Conservation (phyloP, 1,140 invertebrate genomes). For the Sycophila sp. region DNA sequence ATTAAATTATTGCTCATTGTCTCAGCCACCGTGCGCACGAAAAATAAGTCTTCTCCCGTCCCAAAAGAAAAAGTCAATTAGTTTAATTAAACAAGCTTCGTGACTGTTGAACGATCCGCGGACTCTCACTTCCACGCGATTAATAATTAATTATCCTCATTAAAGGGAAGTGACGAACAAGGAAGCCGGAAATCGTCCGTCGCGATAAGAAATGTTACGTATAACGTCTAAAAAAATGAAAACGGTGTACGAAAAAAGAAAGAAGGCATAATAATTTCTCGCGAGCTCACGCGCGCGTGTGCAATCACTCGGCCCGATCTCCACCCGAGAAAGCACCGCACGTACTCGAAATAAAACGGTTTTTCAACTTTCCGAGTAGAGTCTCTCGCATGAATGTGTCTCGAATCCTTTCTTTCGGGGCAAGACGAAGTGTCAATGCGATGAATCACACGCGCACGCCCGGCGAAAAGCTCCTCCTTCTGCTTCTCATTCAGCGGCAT, state of each 20-base stretch:
- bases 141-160: not conserved
- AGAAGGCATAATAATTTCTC: too few species aligned
- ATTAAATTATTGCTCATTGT: not conserved
- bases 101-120: too few species aligned
- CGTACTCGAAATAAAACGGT: not conserved
- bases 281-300: too few species aligned
- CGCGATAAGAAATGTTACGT: not conserved
- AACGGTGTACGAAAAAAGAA: not conserved
- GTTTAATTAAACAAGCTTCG: not conserved
- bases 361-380: not conserved
- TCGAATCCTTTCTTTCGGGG: conserved; percentile 14
- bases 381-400: not conserved
- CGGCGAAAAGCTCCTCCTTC: not conserved
- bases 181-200: not conserved
- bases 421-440: not conserved
- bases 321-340: not conserved
- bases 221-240: not conserved
- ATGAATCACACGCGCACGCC: not conserved
- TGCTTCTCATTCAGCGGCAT: not conserved
- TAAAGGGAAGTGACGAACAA: not conserved
- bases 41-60: too few species aligned
- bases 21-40: too few species aligned
- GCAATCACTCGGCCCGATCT: not conserved
- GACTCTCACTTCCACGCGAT: not conserved
- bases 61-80: too few species aligned